These are phyloP conservation scores for Nasonia longicornis DNA, from an alignment of 1,140 invertebrate species.

Conservation along the genomic window DNA sequence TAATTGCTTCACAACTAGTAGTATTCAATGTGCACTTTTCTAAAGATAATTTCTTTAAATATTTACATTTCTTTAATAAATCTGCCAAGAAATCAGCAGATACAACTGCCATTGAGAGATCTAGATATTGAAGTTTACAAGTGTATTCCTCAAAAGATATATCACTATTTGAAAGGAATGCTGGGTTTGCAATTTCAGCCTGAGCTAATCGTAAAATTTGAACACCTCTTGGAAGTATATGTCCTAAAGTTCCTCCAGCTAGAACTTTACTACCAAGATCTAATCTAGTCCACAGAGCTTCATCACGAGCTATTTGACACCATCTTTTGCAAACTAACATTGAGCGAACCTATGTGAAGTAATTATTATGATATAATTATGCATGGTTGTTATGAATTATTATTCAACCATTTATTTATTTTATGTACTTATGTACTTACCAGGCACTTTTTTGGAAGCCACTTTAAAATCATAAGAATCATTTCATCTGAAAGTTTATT, in stretches of 20 bases:
- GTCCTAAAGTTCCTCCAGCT: conserved; percentile 75
- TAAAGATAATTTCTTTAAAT: conserved; percentile 84
- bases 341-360: conserved; percentile 56
- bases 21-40: conserved; percentile 80
- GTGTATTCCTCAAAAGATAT: conserved; percentile 54
- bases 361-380: conserved; percentile 2
- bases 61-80: conserved; percentile 77
- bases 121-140: conserved; percentile 81
- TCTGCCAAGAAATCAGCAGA: conserved; percentile 72
- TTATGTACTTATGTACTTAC: conserved; percentile 61
- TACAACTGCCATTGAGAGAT: conserved; percentile 84
- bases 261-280: conserved; percentile 82
- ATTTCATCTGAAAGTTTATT: conserved; percentile 84
- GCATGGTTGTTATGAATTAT: not conserved
- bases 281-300: conserved; percentile 85
- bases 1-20: conserved; percentile 75
- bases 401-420: conserved; percentile 24
- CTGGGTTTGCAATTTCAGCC: conserved; percentile 74
- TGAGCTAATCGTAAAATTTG: conserved; percentile 82
- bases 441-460: conserved; percentile 82
- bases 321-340: conserved; percentile 74
- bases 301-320: conserved; percentile 82
- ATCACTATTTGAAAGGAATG: conserved; percentile 65
- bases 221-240: conserved; percentile 79
- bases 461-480: conserved; percentile 84